phyloP scores from a whole-genome alignment of 2,113 vertebrate species.

The Prietella phreatophila region DNA sequence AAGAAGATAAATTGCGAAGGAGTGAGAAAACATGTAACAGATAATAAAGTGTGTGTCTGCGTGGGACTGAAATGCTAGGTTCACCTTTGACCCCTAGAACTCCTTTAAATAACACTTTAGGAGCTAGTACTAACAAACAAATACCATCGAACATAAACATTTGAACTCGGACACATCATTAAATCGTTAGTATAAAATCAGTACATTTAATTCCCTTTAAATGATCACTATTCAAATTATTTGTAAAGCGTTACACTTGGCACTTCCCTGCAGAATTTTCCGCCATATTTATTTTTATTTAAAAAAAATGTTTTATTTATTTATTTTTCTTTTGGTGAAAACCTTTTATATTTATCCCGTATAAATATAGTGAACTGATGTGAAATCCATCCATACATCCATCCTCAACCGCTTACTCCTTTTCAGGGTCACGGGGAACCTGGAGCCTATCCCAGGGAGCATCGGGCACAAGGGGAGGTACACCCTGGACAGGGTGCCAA shows the following conservation, averaged over 20 bases:
- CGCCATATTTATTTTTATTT: no score
- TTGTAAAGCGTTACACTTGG: background rate
- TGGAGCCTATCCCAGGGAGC: no score
- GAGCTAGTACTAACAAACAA: background rate
- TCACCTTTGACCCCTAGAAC: constrained; percentile 15
- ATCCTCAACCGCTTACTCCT: no score
- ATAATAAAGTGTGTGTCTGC: constrained; percentile 32
- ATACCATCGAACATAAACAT: background rate
- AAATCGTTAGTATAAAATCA: background rate
- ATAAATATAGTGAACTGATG: background rate
- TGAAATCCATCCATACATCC: background rate
- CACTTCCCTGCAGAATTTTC: background rate
- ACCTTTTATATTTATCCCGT: background rate
- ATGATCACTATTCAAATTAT: background rate
- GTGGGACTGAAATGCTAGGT: background rate
- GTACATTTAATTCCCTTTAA: background rate
- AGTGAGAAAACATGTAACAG: constrained; percentile 37
- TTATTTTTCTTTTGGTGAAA: background rate
- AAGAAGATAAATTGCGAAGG: constrained; percentile 43
- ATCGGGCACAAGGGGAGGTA: no score
- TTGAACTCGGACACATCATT: background rate
- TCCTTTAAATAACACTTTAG: constrained; percentile 20
- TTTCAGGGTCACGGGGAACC: no score
- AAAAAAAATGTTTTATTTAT: no score
- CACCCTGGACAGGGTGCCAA: no score